These are phyloP conservation scores for Hesperophylax magnus DNA, from an alignment of 1,140 invertebrate species.

Conservation along the genomic window DNA sequence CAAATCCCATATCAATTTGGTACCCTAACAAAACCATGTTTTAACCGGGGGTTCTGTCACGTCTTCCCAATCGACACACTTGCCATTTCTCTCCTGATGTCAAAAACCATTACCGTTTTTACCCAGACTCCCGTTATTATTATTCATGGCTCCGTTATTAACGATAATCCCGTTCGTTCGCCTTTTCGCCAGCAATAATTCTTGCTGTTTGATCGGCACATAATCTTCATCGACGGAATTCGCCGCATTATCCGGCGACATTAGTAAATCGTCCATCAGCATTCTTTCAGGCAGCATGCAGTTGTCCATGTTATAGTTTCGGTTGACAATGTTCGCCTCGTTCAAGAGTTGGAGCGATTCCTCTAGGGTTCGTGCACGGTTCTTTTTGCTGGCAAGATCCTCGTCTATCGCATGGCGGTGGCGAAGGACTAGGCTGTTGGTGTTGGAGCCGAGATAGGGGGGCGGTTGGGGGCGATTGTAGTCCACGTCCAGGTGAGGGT, in stretches of 20 bases:
- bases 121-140: slow-evolving; percentile 62
- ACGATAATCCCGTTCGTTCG: slow-evolving; percentile 61
- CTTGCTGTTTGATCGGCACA: slow-evolving; percentile 50
- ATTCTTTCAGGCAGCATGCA: slow-evolving; percentile 36
- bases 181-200: slow-evolving; percentile 53
- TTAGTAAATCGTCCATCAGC: slow-evolving; percentile 45
- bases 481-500: slow-evolving; percentile 63
- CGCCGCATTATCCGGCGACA: slow-evolving; percentile 45
- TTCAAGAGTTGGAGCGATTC: slow-evolving; percentile 68
- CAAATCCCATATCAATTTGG: no score
- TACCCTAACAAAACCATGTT: slow-evolving; percentile 67
- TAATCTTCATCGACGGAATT: slow-evolving; percentile 60
- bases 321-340: slow-evolving; percentile 64
- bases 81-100: slow-evolving; percentile 61
- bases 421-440: slow-evolving; percentile 63
- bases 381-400: slow-evolving; percentile 59
- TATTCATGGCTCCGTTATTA: slow-evolving; percentile 60
- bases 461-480: slow-evolving; percentile 69
- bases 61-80: slow-evolving; percentile 54
- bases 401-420: slow-evolving; percentile 59
- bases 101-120: slow-evolving; percentile 62
- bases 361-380: slow-evolving; percentile 64
- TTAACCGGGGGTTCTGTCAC: slow-evolving; percentile 65
- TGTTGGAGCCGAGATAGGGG: slow-evolving; percentile 64
- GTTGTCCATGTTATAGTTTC: slow-evolving; percentile 42